Percentiles rank a stretch among this genome's conserved stretches.
These are phyloP conservation scores for Cyanoliseus patagonus DNA, from an alignment of 2,113 vertebrate species.

Conservation along the genomic window DNA sequence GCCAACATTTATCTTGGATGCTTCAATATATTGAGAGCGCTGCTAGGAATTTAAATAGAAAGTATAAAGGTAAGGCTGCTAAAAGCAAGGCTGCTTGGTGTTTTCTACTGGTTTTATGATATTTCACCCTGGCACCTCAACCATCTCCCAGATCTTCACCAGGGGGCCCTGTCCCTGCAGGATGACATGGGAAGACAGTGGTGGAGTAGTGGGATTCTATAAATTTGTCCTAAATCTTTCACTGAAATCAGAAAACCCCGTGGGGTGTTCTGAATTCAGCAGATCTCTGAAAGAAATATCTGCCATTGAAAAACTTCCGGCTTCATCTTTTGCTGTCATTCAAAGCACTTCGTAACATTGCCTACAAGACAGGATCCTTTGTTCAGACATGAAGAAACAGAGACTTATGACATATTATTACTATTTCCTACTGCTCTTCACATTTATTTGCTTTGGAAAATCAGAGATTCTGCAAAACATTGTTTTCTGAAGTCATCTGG, in stretches of 20 bases:
- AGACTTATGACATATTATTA: background rate
- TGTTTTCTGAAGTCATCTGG: background rate
- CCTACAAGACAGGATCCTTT: background rate
- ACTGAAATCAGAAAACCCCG: background rate
- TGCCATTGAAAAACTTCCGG: background rate
- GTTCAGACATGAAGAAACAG: background rate
- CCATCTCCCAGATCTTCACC: background rate
- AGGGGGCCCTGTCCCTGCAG: background rate
- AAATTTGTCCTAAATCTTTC: background rate
- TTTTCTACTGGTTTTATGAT: background rate
- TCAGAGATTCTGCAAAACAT: background rate
- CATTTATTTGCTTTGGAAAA: background rate
- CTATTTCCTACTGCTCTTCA: background rate
- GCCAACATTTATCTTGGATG: background rate
- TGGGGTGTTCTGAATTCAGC: background rate
- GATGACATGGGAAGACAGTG: background rate
- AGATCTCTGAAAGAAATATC: background rate
- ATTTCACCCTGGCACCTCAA: background rate
- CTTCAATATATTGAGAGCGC: background rate
- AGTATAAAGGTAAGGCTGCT: background rate
- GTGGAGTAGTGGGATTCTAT: background rate
- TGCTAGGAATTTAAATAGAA: background rate
- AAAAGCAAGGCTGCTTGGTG: background rate
- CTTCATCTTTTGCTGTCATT: background rate
- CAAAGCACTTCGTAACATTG: background rate